These are phyloP conservation scores for Gallinago undulata DNA, from an alignment of 2,113 vertebrate genomes.

Conservation along the genomic window DNA sequence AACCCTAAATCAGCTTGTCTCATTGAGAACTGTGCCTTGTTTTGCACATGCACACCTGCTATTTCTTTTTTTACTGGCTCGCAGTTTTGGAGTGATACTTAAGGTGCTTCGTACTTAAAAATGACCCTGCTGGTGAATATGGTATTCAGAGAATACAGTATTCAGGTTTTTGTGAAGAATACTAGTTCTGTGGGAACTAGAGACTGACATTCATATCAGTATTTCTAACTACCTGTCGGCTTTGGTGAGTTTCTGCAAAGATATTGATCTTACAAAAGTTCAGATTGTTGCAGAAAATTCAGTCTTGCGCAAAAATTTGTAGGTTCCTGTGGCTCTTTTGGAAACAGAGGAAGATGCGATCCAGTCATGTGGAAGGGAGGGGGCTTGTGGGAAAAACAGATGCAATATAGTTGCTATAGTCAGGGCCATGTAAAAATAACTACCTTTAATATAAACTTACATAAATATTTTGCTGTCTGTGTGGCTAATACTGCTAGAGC, in stretches of 20 bases:
- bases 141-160: too few species aligned
- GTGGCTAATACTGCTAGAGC: not conserved
- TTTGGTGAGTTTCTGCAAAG: not conserved
- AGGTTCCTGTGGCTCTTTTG: not conserved
- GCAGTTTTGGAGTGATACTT: not conserved
- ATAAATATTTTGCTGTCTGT: not conserved
- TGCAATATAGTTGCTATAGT: not conserved
- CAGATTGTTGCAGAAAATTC: not conserved
- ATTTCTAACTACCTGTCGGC: not conserved
- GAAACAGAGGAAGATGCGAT: not conserved
- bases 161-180: not conserved
- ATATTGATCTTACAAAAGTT: not conserved
- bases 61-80: not conserved
- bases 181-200: not conserved
- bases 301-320: rapidly evolving
- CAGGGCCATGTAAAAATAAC: not conserved
- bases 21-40: not conserved
- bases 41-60: not conserved
- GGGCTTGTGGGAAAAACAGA: not conserved
- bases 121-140: not conserved
- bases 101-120: not conserved
- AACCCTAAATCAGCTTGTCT: not conserved
- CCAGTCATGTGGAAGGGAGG: not conserved
- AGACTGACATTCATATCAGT: not conserved
- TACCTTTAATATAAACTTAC: not conserved